Evolutionary conservation across 2,113 vertebrate genomes (phyloP).

Genomic region (Machaerirhynchus nigripectus): DNA sequence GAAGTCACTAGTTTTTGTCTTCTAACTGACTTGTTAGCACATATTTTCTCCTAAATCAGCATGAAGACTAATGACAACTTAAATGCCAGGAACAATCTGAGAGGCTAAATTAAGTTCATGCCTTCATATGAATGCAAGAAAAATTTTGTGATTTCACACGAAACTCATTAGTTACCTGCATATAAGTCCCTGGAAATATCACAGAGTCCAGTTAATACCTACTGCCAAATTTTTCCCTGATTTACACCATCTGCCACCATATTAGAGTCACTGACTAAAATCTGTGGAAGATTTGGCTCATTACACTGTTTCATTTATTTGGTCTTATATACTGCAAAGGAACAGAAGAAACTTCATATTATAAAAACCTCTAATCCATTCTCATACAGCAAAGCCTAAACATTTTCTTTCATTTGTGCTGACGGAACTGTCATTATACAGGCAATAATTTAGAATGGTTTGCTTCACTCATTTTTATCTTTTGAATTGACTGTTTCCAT

Average conservation of each 20-base stretch:
- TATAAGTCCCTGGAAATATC: background rate
- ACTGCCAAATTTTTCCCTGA: slow-evolving; percentile 25
- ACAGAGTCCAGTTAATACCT: background rate
- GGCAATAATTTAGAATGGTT: background rate
- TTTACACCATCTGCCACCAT: slow-evolving; percentile 39
- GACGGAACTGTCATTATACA: background rate
- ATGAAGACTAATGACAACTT: background rate
- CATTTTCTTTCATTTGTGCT: background rate
- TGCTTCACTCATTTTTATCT: background rate
- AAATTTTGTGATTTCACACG: background rate
- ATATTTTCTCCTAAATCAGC: background rate
- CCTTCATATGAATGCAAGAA: background rate
- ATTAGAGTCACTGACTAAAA: slow-evolving; percentile 17
- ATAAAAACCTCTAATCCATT: background rate
- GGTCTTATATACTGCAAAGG: background rate
- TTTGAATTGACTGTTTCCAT: background rate
- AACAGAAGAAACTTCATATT: background rate
- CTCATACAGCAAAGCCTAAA: background rate
- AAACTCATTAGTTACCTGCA: background rate
- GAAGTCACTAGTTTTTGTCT: background rate
- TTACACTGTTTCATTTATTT: background rate
- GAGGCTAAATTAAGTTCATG: background rate
- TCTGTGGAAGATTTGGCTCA: slow-evolving; percentile 8
- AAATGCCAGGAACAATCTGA: background rate
- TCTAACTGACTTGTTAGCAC: background rate